Evolutionary conservation across 1,140 invertebrate genomes (phyloP).

Genomic region (Caenorhabditis inopinata): DNA sequence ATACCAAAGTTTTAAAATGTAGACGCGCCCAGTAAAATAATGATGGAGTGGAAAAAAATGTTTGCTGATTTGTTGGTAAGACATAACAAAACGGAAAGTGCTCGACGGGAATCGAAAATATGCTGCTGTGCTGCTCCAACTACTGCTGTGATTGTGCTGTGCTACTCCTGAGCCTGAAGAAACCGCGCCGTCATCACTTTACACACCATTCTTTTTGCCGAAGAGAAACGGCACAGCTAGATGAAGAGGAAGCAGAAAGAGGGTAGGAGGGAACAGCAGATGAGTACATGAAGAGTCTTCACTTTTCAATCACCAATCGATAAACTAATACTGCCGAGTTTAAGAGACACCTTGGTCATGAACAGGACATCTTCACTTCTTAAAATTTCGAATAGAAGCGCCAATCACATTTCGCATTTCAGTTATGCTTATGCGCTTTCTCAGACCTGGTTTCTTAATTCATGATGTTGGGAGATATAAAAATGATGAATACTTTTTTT

Average conservation of each 20-base stretch:
- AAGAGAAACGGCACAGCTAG: slow-evolving; percentile 9
- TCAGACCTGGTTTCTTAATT: no score
- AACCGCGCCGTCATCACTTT: slow-evolving; percentile 31
- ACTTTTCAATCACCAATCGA: slow-evolving; percentile 27
- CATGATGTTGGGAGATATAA: no score
- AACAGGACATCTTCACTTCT: no score
- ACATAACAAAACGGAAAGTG: slow-evolving; percentile 27
- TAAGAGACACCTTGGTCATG: slow-evolving; percentile 16
- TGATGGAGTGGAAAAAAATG: not conserved
- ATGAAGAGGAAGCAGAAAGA: not conserved
- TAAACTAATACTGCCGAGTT: not conserved
- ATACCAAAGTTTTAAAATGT: no score
- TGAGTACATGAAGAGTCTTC: not conserved
- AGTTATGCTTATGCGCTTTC: no score
- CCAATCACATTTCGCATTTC: no score
- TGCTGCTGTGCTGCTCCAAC: slow-evolving; percentile 8
- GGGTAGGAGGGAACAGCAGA: not conserved
- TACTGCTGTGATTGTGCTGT: slow-evolving; percentile 20
- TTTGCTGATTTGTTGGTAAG: slow-evolving; percentile 28
- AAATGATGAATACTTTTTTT: no score
- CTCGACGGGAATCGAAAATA: slow-evolving; percentile 21
- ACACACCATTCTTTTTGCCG: slow-evolving; percentile 17
- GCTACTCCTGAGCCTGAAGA: slow-evolving; percentile 21
- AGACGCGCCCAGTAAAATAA: not conserved
- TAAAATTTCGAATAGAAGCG: no score